Conservation (phyloP, 2,113 vertebrate genomes). For the Planiliza haematocheilus region DNA sequence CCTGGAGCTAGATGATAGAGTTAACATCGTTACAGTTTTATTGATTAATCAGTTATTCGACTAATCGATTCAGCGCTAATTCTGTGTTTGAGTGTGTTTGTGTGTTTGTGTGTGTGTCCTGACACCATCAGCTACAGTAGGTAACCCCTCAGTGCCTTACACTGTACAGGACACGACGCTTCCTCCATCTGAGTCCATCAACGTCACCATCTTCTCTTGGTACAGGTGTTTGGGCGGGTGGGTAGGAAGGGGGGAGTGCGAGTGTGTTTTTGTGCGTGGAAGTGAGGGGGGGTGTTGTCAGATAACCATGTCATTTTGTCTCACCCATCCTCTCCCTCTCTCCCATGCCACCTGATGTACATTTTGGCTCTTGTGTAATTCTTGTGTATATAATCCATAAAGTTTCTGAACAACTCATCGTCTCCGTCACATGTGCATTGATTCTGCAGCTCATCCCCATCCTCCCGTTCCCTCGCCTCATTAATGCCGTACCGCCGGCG, state of each 20-base stretch:
- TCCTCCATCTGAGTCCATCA: slow-evolving; percentile 44
- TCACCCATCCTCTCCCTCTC: slow-evolving; percentile 38
- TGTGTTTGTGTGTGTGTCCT: slow-evolving; percentile 46
- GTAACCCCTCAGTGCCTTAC: slow-evolving; percentile 81
- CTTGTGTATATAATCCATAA: slow-evolving; percentile 78
- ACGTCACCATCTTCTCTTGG: no score
- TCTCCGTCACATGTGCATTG: slow-evolving; percentile 48
- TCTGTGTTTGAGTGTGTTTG: background rate
- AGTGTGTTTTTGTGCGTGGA: background rate
- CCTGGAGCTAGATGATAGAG: background rate
- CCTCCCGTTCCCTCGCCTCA: background rate
- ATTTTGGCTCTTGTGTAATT: slow-evolving; percentile 64
- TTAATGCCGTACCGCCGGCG: slow-evolving; percentile 15
- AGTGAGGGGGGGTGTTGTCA: background rate
- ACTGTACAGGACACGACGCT: slow-evolving; percentile 62
- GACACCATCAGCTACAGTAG: slow-evolving; percentile 69
- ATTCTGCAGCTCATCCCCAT: slow-evolving; percentile 8
- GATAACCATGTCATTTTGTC: slow-evolving; percentile 30
- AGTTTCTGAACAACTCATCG: slow-evolving; percentile 73
- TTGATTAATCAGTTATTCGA: background rate
- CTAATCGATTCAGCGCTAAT: slow-evolving; percentile 20
- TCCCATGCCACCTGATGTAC: slow-evolving; percentile 58
- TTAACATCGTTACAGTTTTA: background rate
- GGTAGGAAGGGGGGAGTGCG: background rate
- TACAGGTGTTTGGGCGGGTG: no score